A percentile compares a stretch with the other conserved stretches of the same genome.
Evolutionary conservation across 2,888 invertebrate species (phyloP).

Genomic region (Cephus runcator): DNA sequence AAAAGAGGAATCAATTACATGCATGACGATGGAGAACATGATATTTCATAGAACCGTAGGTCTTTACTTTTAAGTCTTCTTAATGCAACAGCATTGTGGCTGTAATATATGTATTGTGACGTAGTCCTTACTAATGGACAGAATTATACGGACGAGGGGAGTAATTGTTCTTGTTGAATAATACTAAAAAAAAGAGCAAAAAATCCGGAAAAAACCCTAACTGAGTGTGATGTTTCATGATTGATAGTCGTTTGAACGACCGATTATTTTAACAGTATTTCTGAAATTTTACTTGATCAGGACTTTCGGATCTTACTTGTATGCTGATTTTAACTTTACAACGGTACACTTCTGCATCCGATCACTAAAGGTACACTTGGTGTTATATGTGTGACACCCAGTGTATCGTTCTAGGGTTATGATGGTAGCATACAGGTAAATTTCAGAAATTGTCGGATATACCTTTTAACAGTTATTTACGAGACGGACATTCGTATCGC

Average conservation of each 20-base stretch:
- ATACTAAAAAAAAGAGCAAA: background rate
- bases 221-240: background rate
- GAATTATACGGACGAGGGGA: background rate
- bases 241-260: background rate
- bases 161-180: background rate
- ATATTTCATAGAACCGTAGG: background rate
- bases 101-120: background rate
- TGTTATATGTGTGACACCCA: too few species aligned
- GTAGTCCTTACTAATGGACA: background rate
- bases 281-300: background rate
- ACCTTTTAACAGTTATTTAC: background rate
- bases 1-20: background rate
- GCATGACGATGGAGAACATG: background rate
- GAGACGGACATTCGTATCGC: background rate
- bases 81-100: background rate
- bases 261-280: background rate
- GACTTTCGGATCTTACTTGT: background rate
- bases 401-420: too few species aligned
- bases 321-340: background rate
- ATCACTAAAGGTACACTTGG: too few species aligned
- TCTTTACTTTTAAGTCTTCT: background rate
- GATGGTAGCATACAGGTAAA: background rate
- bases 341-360: too few species aligned
- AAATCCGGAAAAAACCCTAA: background rate
- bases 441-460: background rate